Base-by-base conservation (phyloP, 2,113 vertebrate species). In the Catharus bicknelli region DNA sequence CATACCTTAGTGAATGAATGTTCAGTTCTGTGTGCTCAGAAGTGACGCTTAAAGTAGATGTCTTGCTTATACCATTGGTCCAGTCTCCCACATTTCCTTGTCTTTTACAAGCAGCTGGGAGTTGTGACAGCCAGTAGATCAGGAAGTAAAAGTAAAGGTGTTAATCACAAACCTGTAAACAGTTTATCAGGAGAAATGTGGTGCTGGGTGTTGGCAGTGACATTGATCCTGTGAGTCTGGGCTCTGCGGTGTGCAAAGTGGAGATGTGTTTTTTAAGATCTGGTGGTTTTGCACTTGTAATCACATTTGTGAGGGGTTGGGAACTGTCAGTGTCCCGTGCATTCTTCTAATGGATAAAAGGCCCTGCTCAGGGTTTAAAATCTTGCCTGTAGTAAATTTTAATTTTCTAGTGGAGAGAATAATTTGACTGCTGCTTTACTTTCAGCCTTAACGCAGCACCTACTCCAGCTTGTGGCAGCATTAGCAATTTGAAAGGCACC, bases 401-500 rank as follows among this genome's bases (percentile, higher is more conserved):
- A 19, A 15, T 82, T 76, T 64, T n/a, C 2, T 36, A 2, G 4
- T 8, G 22, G 19, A 86, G 58, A 86, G 32, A 87, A 45, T 96
- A 91, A 97, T 48, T 88, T 54, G 51, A 40, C 8, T 85, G 77
- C 61, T 75, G 82, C 68, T 86, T 67, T 85, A 93, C 97, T 89
- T 94, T 58, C 98, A 98, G 98, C 97, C 97, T 98, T 98, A 96
- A 98, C 73, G 47, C 95, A 43, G 97, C 98, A 93, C 94, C 98
- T 32, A 95, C 97, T 86, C 98, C 98, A 61, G 86, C 98, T 88
- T 98, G 98, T 91, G 97, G 98, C 76, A 98, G 98, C 55, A 74
- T 98, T 95, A 97, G 98, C 98, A 98, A 97, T 96, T 64, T 98
- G 73, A 98, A 98, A 53, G 97, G 97, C 62, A 99, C 99, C 1